These are phyloP conservation scores for Masnerella sp. DNA, from an alignment of 2,888 invertebrate species.

Conservation along the genomic window DNA sequence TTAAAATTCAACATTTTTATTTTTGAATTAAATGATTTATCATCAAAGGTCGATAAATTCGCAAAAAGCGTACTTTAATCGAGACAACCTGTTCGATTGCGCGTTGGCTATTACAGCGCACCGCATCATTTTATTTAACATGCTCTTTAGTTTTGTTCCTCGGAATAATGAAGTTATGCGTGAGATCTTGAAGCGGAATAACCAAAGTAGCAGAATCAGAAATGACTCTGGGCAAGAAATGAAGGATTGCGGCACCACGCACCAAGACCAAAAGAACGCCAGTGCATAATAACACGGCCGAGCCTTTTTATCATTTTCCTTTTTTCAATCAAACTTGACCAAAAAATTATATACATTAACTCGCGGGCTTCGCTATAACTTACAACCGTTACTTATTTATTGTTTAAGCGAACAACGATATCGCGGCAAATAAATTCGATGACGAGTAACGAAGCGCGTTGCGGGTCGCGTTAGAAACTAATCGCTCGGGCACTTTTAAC, in stretches of 20 bases:
- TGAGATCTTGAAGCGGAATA: constrained; percentile 21
- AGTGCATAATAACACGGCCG: constrained; percentile 12
- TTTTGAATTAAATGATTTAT: too few species aligned
- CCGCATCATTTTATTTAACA: neutral
- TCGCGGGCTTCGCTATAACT: too few species aligned
- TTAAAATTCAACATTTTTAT: too few species aligned
- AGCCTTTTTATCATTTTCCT: neutral
- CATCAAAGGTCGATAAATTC: too few species aligned
- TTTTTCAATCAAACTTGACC: too few species aligned
- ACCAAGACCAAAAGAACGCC: neutral
- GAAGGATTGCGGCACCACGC: constrained; percentile 9
- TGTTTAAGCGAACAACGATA: too few species aligned
- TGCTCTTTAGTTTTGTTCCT: constrained; percentile 7
- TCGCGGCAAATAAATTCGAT: constrained; percentile 6
- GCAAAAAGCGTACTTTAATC: too few species aligned
- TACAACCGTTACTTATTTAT: too few species aligned
- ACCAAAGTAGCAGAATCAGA: constrained; percentile 25
- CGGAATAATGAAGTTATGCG: constrained; percentile 14
- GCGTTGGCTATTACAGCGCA: too few species aligned
- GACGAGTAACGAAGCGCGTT: neutral
- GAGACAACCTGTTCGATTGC: too few species aligned
- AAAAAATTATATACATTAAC: too few species aligned
- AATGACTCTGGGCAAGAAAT: constrained; percentile 19
- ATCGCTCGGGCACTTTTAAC: constrained; percentile 21
- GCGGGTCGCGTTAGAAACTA: neutral